A percentile compares a stretch with the other conserved stretches of the same genome.
Evolutionary conservation across 2,888 invertebrate species (phyloP).

Genomic region (Lithodes maja): DNA sequence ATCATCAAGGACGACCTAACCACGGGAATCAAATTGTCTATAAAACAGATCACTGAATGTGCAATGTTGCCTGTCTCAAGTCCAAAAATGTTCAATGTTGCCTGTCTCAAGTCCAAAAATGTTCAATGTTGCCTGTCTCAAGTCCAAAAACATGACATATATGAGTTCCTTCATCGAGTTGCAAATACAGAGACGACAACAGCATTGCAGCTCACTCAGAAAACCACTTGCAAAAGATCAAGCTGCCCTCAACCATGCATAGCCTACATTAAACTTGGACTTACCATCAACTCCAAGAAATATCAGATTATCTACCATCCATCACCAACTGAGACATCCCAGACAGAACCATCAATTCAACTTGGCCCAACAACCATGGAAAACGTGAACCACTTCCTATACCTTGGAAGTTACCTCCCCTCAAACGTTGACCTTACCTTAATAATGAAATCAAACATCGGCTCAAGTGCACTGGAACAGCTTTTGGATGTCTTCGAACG

Average conservation of each 20-base stretch:
- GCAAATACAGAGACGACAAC: conserved; percentile 19
- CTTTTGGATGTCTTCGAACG: not conserved
- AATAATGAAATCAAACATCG: conserved; percentile 2
- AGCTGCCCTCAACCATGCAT: conserved; percentile 13
- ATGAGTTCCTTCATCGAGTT: conserved; percentile 3
- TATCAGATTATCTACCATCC: conserved; percentile 8
- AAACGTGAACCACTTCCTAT: conserved; percentile 18
- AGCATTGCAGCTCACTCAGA: not conserved
- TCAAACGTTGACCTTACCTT: conserved; percentile 4
- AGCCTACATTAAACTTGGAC: conserved; percentile 1
- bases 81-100: no score
- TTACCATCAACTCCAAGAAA: conserved; percentile 28
- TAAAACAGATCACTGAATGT: not conserved
- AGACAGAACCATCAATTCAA: not conserved
- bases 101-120: no score
- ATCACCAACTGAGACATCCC: conserved; percentile 16
- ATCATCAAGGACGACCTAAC: conserved; percentile 2
- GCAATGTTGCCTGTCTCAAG: no score
- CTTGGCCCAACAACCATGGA: conserved; percentile 13
- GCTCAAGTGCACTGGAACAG: conserved; percentile 4
- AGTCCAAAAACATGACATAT: conserved; percentile 26
- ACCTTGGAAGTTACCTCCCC: conserved; percentile 26
- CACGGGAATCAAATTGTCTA: conserved; percentile 10
- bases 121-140: conserved; percentile 18
- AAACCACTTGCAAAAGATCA: not conserved